phyloP scores from a whole-genome alignment of 2,113 vertebrate genomes.

The Plectropomus leopardus region DNA sequence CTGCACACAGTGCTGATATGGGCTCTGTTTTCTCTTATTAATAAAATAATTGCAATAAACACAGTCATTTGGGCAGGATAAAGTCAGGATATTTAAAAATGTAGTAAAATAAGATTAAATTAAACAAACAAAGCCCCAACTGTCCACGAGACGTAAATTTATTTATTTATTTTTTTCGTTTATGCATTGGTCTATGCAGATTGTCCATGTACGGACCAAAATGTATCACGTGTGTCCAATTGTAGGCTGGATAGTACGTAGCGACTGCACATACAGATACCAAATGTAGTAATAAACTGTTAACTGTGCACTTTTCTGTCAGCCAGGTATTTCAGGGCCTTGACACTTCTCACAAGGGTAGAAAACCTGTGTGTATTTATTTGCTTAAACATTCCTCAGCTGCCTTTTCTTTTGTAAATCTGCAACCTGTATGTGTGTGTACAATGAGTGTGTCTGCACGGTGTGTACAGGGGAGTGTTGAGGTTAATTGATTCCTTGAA shows the following conservation, averaged over 20 bases:
- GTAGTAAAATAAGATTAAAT: too few species aligned
- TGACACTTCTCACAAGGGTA: background rate
- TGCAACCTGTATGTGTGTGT: background rate
- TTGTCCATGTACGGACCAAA: background rate
- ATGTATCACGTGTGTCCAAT: background rate
- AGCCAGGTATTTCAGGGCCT: background rate
- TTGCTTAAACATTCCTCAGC: background rate
- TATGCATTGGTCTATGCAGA: background rate
- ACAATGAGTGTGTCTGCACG: background rate
- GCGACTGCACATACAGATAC: background rate
- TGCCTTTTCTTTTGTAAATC: background rate
- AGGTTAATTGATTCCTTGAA: conserved; percentile 52
- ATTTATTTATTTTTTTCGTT: too few species aligned
- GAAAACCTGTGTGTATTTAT: background rate
- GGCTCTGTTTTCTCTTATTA: too few species aligned
- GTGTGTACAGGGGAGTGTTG: background rate
- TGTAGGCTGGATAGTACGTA: background rate
- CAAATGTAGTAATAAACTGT: background rate
- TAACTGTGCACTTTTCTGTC: background rate
- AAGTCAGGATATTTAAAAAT: too few species aligned
- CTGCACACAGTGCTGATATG: too few species aligned
- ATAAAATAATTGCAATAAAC: too few species aligned
- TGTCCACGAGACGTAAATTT: too few species aligned
- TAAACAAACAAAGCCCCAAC: too few species aligned
- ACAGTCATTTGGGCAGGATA: too few species aligned